Evolutionary conservation across 2,113 vertebrate genomes (phyloP).

Genomic region (Grammomys dolichurus): DNA sequence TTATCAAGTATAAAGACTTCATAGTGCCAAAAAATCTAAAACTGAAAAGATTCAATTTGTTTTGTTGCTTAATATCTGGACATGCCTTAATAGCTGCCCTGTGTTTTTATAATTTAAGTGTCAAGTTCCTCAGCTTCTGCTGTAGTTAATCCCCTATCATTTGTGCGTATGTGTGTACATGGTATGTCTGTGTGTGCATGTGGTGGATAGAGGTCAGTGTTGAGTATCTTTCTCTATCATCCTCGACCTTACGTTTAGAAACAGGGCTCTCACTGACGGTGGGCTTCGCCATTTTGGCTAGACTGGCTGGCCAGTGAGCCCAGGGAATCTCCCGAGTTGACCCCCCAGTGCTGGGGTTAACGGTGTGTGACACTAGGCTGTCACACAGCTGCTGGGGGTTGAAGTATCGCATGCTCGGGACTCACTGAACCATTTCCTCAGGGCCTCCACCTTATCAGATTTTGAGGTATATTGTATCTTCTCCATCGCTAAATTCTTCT

Average conservation of each 20-base stretch:
- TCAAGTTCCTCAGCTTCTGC: neutral
- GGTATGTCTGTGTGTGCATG: neutral
- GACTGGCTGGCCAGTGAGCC: neutral
- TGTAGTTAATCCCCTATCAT: neutral
- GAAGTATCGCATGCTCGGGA: neutral
- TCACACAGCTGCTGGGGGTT: neutral
- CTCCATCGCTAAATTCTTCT: conserved; percentile 36
- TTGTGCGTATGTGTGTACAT: neutral
- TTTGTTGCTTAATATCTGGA: conserved; percentile 46
- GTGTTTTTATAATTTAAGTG: conserved; percentile 61
- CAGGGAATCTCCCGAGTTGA: neutral
- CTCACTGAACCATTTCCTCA: neutral
- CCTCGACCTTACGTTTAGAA: neutral
- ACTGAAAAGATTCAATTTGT: conserved; percentile 17
- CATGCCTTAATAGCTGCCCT: neutral
- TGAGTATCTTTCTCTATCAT: neutral
- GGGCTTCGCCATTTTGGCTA: neutral
- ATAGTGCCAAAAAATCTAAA: conserved; percentile 52
- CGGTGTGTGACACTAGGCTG: neutral
- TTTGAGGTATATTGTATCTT: conserved; percentile 44
- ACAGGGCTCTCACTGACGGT: neutral
- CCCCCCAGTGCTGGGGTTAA: neutral
- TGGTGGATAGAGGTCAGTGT: neutral
- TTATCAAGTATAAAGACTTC: conserved; percentile 60
- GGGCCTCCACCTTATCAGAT: neutral